Evolutionary conservation across 2,113 vertebrate genomes (phyloP).

Genomic region (Phyllostomus hastatus): DNA sequence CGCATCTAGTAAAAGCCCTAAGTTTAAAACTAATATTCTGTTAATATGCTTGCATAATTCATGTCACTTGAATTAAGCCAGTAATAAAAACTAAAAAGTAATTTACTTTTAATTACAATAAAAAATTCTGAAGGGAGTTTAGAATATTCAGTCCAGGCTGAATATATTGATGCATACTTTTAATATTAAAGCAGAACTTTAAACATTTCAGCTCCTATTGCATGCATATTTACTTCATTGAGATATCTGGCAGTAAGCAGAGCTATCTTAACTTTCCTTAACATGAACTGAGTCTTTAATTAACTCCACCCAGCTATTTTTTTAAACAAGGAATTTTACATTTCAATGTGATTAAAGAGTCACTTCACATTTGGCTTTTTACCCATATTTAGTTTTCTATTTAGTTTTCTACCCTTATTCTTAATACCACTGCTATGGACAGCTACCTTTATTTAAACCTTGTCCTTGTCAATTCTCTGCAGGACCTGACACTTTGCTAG

Average conservation of each 20-base stretch:
- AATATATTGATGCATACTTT: neutral
- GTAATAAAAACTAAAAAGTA: slow-evolving; percentile 47
- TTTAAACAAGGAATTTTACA: slow-evolving; percentile 22
- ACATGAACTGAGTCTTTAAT: slow-evolving; percentile 27
- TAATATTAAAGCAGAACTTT: slow-evolving; percentile 43
- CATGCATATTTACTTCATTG: neutral
- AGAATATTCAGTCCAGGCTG: slow-evolving; percentile 20
- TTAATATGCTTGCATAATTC: slow-evolving; percentile 50
- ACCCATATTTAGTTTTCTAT: slow-evolving; percentile 56
- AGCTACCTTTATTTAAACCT: slow-evolving; percentile 54
- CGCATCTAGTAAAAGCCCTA: neutral
- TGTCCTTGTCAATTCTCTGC: slow-evolving; percentile 45
- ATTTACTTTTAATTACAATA: slow-evolving; percentile 50
- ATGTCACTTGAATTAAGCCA: slow-evolving; percentile 55
- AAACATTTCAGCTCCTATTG: neutral
- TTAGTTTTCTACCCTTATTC: slow-evolving; percentile 67
- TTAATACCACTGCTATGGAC: neutral
- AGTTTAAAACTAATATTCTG: slow-evolving; percentile 44
- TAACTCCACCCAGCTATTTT: neutral
- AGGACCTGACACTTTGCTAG: slow-evolving; percentile 27
- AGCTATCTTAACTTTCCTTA: neutral
- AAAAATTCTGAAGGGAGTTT: slow-evolving; percentile 46
- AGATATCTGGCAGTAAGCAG: slow-evolving; percentile 35
- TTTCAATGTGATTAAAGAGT: slow-evolving; percentile 57
- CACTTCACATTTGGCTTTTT: neutral